Evolutionary conservation across 2,888 invertebrate genomes (phyloP), one percentile per base, ranked within the genome.

Genomic region (Ophion ventricosus): DNA sequence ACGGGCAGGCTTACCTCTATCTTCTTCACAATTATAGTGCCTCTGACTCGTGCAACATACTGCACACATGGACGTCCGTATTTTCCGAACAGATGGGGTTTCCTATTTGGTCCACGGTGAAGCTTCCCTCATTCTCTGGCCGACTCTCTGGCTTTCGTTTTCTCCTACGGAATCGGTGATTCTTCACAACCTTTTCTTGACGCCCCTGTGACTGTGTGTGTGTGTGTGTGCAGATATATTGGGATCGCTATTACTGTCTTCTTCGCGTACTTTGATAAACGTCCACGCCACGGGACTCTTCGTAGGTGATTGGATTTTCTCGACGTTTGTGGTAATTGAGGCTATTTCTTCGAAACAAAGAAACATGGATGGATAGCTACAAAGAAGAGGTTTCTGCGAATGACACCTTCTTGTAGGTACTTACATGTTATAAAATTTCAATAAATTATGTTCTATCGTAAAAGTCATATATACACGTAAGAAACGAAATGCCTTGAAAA

Each of bases 21-120:
- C 84, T 79, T 82, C 81, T 80, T 84, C 84, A 80, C 79, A 79
- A 84, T 84, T 82, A 82, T 67, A 84, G 84, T 82, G 79, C 72
- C 81, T 79, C 66, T 40, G 17, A 63, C 69, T 70, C 63, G 25
- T 40, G 64, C 56, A 66, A 73, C 54, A 59, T 63, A 20, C 57
- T 25, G 73, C 79, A 67, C 76, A 76, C 74, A 82, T 49, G 57
- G 29, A 72, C 64, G 72, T 63, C 74, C 79, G 75, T 82, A 66
- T 80, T 84, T 84, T 82, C 63, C 79, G 70, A 80, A 82, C 82
- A 79, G 63, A 79, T 84, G 82, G 75, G 67, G 72, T 84, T 76
- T 69, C 80, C 74, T 72, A 35, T 59, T 79, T 72, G 72, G 79
- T 76, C 76, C 79, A 57, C 66, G 64, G 69, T 49, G 57, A 20